Evolutionary conservation across 1,140 invertebrate species (phyloP), one percentile per base, ranked within the genome.

Genomic region (Diabrotica undecimpunctata): DNA sequence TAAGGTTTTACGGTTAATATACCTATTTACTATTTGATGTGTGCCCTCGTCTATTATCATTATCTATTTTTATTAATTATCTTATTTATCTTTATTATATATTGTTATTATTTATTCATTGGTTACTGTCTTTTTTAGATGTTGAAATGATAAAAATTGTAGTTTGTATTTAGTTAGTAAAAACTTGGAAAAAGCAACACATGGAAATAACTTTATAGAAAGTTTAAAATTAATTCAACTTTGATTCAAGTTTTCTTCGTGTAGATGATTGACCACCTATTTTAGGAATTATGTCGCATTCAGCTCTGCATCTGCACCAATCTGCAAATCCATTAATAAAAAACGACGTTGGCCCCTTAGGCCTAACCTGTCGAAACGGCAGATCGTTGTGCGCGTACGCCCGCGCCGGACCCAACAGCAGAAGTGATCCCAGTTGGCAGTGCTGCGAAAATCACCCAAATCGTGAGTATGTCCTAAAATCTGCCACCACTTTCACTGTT

Each of bases 341-440:
- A 55, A 55, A 13, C 12, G 2, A 9, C 5, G 3, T 25, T 5
- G 10, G 54, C 54, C 13, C 13, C 14, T 25, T 12, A 12, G 12
- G 7, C 53, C 25, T 35, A 35, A 11, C 25, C 53, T 54, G 53
- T 5, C 56, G 56, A 12, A 25, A 9, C 54, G 9, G 54, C 54
- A 13, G 12, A 9, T 13, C 35, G 14, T 9, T 6, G 25, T n/a
- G 11, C 79, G 79, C 69, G 72, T 67, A 66, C 74, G 71, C 64
- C 71, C 74, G 9, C 41, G 50, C 62, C 58, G 66, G 41, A 58
- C 41, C n/a, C 60, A 5, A 54, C 13, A n/a, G 35, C 8, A n/a
- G 35, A 4, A 25, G 9, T 12, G 10, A n/a, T 36, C 54, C 54
- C 36, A 53, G 41, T 57, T 69, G 57, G 67, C 67, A 69, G 64